phyloP scores from a whole-genome alignment of 2,888 invertebrate species.

The Callimorpha dominula region DNA sequence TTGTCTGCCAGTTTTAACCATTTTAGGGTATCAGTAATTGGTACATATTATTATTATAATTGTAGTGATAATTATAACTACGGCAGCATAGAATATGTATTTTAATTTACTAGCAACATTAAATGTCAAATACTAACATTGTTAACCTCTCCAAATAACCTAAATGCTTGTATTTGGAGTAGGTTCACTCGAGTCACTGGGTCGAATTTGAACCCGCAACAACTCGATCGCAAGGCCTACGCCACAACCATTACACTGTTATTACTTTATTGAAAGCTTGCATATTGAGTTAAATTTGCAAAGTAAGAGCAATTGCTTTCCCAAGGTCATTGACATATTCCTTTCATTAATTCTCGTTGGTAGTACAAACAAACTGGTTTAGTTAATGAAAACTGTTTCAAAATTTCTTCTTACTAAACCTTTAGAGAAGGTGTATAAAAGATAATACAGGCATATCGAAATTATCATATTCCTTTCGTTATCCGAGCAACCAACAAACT shows the following conservation, averaged over 20 bases:
- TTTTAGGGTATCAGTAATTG: too few species aligned
- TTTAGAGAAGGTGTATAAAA: not conserved
- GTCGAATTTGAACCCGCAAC: too few species aligned
- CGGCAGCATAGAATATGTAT: too few species aligned
- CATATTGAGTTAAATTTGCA: not conserved
- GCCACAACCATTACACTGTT: not conserved
- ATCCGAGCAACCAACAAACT: not conserved
- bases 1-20: too few species aligned
- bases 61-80: too few species aligned
- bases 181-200: too few species aligned
- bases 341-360: not conserved
- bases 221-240: not conserved
- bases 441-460: not conserved
- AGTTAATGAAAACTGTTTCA: not conserved
- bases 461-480: not conserved
- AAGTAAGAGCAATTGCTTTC: not conserved
- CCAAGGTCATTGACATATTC: conserved; percentile 1
- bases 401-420: not conserved
- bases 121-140: too few species aligned
- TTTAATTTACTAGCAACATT: too few species aligned
- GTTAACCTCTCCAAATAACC: too few species aligned
- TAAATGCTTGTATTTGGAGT: too few species aligned
- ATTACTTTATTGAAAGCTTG: not conserved
- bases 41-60: too few species aligned
- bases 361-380: conserved; percentile 6